These are phyloP conservation scores for Ivindomyrus marchei DNA, from an alignment of 2,113 vertebrate genomes.

Conservation along the genomic window DNA sequence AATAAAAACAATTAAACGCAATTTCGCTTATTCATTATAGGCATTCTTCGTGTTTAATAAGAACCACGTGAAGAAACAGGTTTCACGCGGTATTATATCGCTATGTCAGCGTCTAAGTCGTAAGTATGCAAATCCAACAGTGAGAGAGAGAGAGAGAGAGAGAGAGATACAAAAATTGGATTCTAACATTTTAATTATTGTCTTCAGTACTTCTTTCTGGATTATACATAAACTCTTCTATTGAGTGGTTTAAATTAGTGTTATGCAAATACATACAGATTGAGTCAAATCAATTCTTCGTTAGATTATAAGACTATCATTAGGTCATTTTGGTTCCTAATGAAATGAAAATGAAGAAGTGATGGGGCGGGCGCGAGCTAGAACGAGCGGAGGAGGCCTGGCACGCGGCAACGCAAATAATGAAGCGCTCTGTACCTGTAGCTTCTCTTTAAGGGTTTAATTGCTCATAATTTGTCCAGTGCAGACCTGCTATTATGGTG, in stretches of 20 bases:
- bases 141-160: background rate
- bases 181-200: background rate
- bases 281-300: conserved; percentile 31
- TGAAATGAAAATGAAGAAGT: conserved; percentile 29
- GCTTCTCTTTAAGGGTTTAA: conserved; percentile 53
- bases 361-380: conserved; percentile 20
- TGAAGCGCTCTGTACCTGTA: conserved; percentile 39
- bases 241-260: conserved; percentile 22
- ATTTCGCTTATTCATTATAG: background rate
- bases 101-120: background rate
- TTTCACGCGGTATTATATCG: background rate
- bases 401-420: conserved; percentile 30
- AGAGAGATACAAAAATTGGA: background rate
- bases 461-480: conserved; percentile 54
- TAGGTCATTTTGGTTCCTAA: conserved; percentile 28
- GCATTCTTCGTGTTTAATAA: background rate
- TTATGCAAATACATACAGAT: conserved; percentile 38
- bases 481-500: conserved; percentile 50
- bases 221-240: conserved; percentile 8
- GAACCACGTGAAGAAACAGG: background rate
- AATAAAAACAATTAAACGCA: background rate
- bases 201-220: conserved; percentile 1
- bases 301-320: conserved; percentile 39
- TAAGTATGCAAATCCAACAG: background rate
- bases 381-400: conserved; percentile 35